Conservation (phyloP, 2,797 vertebrate species). For the Anguilla obscura region DNA sequence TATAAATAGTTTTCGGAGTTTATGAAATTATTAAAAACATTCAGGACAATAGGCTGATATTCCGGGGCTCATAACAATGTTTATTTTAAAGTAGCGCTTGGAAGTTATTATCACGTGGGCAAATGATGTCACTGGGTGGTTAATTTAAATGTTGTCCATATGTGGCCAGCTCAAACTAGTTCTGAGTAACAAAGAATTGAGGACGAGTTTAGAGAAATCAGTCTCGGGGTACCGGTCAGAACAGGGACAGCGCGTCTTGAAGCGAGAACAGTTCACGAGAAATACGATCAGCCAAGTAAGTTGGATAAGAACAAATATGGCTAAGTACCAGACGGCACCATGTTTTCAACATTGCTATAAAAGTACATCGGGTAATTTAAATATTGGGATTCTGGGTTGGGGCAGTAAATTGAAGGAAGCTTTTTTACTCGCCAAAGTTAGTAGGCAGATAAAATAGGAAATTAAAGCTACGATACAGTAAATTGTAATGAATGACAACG, state of each 20-base stretch:
- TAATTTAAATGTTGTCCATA: conserved; percentile 56
- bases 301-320: conserved; percentile 14
- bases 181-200: conserved; percentile 72
- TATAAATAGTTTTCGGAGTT: background rate
- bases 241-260: conserved; percentile 29
- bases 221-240: conserved; percentile 35
- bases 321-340: background rate
- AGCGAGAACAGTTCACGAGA: conserved; percentile 17
- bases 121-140: conserved; percentile 46
- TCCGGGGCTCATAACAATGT: background rate
- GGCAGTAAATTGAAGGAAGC: too few species aligned
- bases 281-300: conserved; percentile 47
- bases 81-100: background rate
- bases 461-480: too few species aligned
- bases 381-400: background rate
- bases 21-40: background rate
- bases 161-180: conserved; percentile 70
- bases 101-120: conserved; percentile 53
- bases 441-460: too few species aligned
- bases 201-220: conserved; percentile 43
- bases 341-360: background rate
- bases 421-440: too few species aligned
- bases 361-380: background rate
- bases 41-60: background rate
- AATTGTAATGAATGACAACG: too few species aligned